Evolutionary conservation across 2,113 vertebrate species (phyloP).

Genomic region (Verasper variegatus): DNA sequence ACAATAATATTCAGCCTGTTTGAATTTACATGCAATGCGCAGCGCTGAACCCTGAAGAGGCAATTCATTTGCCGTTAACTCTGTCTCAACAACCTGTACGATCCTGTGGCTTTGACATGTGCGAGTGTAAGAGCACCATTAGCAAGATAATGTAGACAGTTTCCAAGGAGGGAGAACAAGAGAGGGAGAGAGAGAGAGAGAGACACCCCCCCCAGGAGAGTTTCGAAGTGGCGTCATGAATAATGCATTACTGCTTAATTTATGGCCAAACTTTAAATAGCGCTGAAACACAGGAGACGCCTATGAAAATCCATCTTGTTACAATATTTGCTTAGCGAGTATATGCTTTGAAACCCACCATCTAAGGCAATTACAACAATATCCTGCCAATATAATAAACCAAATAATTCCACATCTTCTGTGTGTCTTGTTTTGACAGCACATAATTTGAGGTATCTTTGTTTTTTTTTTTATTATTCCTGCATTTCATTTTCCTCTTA

Average conservation of each 20-base stretch:
- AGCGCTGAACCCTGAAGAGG: conserved; percentile 12
- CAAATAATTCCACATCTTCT: conserved; percentile 24
- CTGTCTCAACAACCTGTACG: conserved; percentile 45
- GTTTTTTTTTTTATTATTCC: neutral
- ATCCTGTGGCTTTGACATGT: conserved; percentile 44
- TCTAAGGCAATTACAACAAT: conserved; percentile 47
- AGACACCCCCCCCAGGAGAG: conserved; percentile 44
- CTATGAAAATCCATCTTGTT: conserved; percentile 58
- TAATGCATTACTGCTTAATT: conserved; percentile 73
- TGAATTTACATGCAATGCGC: conserved; percentile 1
- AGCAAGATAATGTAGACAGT: conserved; percentile 66
- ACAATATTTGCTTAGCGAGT: conserved; percentile 46
- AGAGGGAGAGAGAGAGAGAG: conserved; percentile 23
- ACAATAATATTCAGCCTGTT: conserved; percentile 25
- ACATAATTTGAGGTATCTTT: conserved; percentile 21
- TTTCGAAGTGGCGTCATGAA: conserved; percentile 65
- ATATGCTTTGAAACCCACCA: conserved; percentile 19
- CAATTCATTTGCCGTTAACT: conserved; percentile 50
- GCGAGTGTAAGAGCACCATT: conserved; percentile 61
- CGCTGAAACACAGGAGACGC: conserved; percentile 51
- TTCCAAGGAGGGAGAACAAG: conserved; percentile 31
- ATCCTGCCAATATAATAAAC: conserved; percentile 36
- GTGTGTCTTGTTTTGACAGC: conserved; percentile 24
- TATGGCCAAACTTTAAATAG: conserved; percentile 79
- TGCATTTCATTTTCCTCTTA: conserved; percentile 2